A percentile compares a stretch with the other conserved stretches of the same genome.
phyloP scores from a whole-genome alignment of 1,140 invertebrate species.

The Pristionchus pacificus region DNA sequence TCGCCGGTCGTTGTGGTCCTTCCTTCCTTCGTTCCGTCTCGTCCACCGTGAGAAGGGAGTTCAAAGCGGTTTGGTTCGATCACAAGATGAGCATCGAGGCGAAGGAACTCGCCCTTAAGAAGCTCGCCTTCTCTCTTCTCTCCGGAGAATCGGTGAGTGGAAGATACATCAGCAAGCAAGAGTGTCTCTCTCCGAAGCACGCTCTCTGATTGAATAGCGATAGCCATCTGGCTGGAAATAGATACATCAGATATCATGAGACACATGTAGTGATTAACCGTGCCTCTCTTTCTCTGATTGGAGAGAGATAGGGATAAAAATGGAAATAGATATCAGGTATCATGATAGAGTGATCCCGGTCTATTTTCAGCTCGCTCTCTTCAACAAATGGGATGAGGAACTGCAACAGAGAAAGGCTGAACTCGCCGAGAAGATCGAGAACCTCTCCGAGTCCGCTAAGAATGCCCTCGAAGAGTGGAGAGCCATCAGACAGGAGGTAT shows the following conservation, averaged over 20 bases:
- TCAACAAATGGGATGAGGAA: slow-evolving; percentile 53
- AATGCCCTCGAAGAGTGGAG: slow-evolving; percentile 53
- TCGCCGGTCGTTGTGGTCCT: slow-evolving; percentile 52
- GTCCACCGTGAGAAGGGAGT: slow-evolving; percentile 42
- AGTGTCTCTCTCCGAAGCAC: too few species aligned
- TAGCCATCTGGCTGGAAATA: too few species aligned
- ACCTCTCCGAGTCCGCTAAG: slow-evolving; percentile 41
- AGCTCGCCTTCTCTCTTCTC: slow-evolving; percentile 43
- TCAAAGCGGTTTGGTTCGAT: slow-evolving; percentile 50
- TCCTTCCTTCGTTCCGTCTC: slow-evolving; percentile 46
- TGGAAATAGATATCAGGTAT: too few species aligned
- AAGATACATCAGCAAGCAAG: not conserved
- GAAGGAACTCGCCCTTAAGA: slow-evolving; percentile 48
- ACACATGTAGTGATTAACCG: too few species aligned
- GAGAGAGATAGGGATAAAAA: too few species aligned
- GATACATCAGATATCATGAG: too few species aligned
- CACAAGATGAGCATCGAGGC: slow-evolving; percentile 45
- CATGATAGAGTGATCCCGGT: not conserved
- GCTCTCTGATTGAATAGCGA: too few species aligned
- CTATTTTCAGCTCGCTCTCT: slow-evolving; percentile 44
- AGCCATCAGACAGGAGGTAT: slow-evolving; percentile 42
- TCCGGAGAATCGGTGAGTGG: slow-evolving; percentile 44
- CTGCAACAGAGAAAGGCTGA: slow-evolving; percentile 42
- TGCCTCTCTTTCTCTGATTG: too few species aligned
- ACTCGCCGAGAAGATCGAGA: slow-evolving; percentile 36